Percentiles rank a stretch among this genome's conserved stretches.
These are phyloP conservation scores for Scaptodrosophila latifasciaeformis DNA, from an alignment of 2,888 invertebrate genomes.

Conservation along the genomic window DNA sequence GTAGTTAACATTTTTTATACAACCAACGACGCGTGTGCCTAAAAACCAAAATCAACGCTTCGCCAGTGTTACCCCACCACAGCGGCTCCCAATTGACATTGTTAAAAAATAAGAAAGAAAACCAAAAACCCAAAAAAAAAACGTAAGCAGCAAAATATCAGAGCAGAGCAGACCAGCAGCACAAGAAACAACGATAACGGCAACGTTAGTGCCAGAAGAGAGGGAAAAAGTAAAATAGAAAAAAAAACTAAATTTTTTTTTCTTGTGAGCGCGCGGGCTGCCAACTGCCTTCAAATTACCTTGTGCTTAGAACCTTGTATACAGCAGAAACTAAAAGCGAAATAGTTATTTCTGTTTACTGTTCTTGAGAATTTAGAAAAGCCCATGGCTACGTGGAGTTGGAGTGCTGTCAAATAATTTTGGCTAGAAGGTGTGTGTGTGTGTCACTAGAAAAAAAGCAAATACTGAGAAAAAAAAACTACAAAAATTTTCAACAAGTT, in stretches of 20 bases:
- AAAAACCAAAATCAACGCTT: slow-evolving; percentile 10
- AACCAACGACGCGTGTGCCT: slow-evolving; percentile 31
- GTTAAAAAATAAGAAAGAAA: slow-evolving; percentile 28
- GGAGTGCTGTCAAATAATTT: no score
- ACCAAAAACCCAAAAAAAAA: slow-evolving; percentile 28
- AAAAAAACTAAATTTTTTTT: slow-evolving; percentile 33
- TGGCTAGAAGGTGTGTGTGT: no score
- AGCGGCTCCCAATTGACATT: slow-evolving; percentile 12
- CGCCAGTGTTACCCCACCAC: slow-evolving; percentile 9
- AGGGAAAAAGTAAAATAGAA: slow-evolving; percentile 6
- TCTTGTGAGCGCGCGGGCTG: slow-evolving; percentile 55
- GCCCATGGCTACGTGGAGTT: no score
- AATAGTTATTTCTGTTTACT: neutral
- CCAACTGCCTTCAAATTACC: slow-evolving; percentile 39
- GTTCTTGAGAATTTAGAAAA: neutral
- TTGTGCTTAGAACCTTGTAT: no score
- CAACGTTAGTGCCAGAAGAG: slow-evolving; percentile 27
- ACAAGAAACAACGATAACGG: slow-evolving; percentile 55
- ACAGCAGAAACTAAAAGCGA: no score
- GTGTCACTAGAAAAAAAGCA: no score
- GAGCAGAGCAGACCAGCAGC: slow-evolving; percentile 22
- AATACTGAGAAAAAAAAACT: no score
- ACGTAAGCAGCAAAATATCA: slow-evolving; percentile 24
- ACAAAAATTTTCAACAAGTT: slow-evolving; percentile 60
- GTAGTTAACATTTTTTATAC: slow-evolving; percentile 14